Evolutionary conservation across 2,113 vertebrate genomes (phyloP), one percentile per base, ranked within the genome.

Genomic region (Thermophis baileyi): DNA sequence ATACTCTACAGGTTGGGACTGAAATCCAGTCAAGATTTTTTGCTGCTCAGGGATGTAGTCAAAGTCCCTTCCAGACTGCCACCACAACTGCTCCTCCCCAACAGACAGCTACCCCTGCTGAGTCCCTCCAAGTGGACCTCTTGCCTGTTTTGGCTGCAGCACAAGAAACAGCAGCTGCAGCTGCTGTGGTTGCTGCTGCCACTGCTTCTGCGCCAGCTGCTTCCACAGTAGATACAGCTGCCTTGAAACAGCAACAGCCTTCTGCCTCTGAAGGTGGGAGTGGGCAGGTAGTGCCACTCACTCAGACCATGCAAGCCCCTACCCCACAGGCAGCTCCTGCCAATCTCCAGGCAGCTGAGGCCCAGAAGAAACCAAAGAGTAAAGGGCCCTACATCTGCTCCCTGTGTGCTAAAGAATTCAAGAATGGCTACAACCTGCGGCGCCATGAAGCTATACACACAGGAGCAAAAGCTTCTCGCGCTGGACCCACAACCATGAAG

Each of bases 391-490:
- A 99, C 92, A 98, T 99, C 96, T 99, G 98, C 94, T 97, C 98
- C 54, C 97, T 98, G 91, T 99, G 98, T 96, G 98, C 98, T 97
- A 99, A 99, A 97, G 98, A 99, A 98, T 99, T 99, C 97, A 98
- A 98, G 98, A 99, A 99, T 97, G 98, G 98, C 98, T 99, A 99
- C 97, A 99, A 99, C 24, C 97, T 99, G 93, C 98, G 98, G 93
- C 97, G 98, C 94, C 98, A 99, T 97, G 98, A 99, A 96, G 98
- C 98, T 93, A 98, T 99, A 97, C 98, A 99, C 97, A 98, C 98
- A 24, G 98, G 98, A 94, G 97, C 98, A 97, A 98, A 98, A 96
- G 96, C 97, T 1, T 96, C 96, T 89, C 95, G 97, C 0, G 95
- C 97, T 12, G 95, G 95, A 20, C 89, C 96, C 54, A 95, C 97